Percentiles rank a stretch among this genome's conserved stretches.
Conservation (phyloP, 2,113 vertebrate species). For the Stigmatopora nigra region DNA sequence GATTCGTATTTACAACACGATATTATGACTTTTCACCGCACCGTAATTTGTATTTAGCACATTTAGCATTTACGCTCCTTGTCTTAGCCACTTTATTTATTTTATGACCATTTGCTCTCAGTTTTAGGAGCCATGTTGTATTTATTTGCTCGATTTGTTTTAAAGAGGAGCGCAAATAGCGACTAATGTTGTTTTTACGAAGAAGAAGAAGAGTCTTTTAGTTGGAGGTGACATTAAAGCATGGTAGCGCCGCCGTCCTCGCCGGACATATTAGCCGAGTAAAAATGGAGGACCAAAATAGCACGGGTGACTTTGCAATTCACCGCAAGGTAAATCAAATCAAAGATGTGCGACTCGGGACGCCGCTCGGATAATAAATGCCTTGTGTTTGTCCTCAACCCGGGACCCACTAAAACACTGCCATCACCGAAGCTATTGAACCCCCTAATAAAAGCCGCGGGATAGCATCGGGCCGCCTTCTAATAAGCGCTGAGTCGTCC, state of each 20-base stretch:
- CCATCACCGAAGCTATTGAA: background rate
- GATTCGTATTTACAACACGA: too few relatives aligned
- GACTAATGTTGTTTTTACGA: constrained; percentile 22
- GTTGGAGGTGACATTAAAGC: background rate
- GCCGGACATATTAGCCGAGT: background rate
- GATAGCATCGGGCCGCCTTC: background rate
- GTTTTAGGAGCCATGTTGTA: background rate
- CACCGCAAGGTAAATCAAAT: constrained; percentile 4
- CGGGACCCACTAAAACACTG: background rate
- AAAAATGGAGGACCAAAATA: background rate
- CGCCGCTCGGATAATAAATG: background rate
- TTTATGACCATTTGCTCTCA: background rate
- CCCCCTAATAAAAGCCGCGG: constrained; percentile 1
- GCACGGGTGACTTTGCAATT: background rate
- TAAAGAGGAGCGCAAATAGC: background rate
- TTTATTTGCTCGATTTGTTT: background rate
- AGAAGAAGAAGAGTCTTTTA: background rate
- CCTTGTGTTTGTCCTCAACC: constrained; percentile 1
- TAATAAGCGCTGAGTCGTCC: background rate
- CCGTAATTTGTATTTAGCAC: too few relatives aligned
- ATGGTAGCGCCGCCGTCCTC: background rate
- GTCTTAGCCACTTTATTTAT: too few relatives aligned
- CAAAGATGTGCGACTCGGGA: constrained; percentile 3
- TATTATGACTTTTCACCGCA: too few relatives aligned
- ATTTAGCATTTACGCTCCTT: too few relatives aligned